Base-by-base conservation (phyloP, 2,113 vertebrate species). In the Orthonyx spaldingii region DNA sequence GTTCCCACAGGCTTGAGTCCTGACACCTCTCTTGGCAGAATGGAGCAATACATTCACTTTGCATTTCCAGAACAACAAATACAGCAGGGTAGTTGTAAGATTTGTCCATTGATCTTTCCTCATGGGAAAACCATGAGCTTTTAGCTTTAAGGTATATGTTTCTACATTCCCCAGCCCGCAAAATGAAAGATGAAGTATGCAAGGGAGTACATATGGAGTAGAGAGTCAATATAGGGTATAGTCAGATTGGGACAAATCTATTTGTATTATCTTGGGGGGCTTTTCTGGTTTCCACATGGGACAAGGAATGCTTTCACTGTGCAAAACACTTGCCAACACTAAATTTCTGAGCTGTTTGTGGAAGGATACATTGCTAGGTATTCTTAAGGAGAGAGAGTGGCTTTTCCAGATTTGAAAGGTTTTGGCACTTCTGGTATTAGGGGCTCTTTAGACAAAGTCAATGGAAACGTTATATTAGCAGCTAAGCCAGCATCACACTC, bases 11-110 rank as follows among this genome's bases (percentile, higher is more conserved):
- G 23, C 47, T 71, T 71, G 56, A 63, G 80, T n/a, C 30, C 20
- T 47, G 64, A 52, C 33, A 30, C 20, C 10, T 56, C 49, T 77
- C 28, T 56, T 52, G 42, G 52, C 60, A 75, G 53, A 77, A 59
- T 6, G 24, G 59, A 87, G 47, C 0, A 3, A 59, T 44, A 37
- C 0, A 0, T 16, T 66, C 20, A 28, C 37, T 75, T 37, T 82
- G 35, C 23, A 11, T 41, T 60, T 91, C 33, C 80, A 79, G 72
- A 92, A 55, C 42, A 80, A 53, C 50, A 42, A 65, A 59, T 4
- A 1, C 32, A 74, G 35, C 47, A 66, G 41, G 15, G 14, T 16
- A 70, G 17, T 37, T 84, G 26, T 69, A 81, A 44, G 53, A 42
- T 65, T 39, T 37, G 21, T 28, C 26, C 41, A 32, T 4, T 52